Percentiles rank a stretch among this genome's conserved stretches.
phyloP scores from a whole-genome alignment of 2,888 invertebrate species.

The Limulus polyphemus region DNA sequence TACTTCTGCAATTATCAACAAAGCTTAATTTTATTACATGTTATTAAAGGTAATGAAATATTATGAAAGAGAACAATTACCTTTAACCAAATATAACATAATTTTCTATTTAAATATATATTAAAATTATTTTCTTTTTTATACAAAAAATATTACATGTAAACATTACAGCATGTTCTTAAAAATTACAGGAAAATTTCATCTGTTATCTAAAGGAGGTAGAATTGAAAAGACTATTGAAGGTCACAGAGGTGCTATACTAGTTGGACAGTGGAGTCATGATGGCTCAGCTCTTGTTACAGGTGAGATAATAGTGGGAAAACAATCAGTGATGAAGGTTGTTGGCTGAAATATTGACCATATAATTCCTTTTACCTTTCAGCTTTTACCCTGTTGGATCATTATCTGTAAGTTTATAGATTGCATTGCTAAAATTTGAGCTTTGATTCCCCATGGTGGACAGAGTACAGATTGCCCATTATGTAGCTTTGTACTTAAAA shows the following conservation, averaged over 20 bases:
- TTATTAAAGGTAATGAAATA: too few species aligned
- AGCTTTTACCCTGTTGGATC: too few species aligned
- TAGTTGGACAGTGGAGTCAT: slow-evolving; percentile 81
- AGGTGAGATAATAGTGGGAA: slow-evolving; percentile 41
- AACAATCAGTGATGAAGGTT: too few species aligned
- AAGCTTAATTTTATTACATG: too few species aligned
- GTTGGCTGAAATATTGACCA: too few species aligned
- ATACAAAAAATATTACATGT: neutral
- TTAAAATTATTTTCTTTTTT: slow-evolving; percentile 2
- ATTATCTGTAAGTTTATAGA: too few species aligned
- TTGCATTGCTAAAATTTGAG: too few species aligned
- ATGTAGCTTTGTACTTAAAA: too few species aligned
- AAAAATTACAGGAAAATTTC: slow-evolving; percentile 52
- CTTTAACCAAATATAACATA: slow-evolving; percentile 3
- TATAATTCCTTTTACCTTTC: too few species aligned
- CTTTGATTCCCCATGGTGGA: too few species aligned
- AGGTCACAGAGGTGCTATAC: slow-evolving; percentile 73
- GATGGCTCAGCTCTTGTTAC: slow-evolving; percentile 91
- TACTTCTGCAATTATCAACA: too few species aligned
- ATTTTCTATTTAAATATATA: neutral
- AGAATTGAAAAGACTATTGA: slow-evolving; percentile 83
- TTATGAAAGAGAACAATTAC: neutral
- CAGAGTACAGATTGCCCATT: too few species aligned
- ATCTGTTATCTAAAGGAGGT: slow-evolving; percentile 75
- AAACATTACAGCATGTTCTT: neutral